Evolutionary conservation across 2,888 invertebrate genomes (phyloP), one percentile per base, ranked within the genome.

Genomic region (Arctia plantaginis): DNA sequence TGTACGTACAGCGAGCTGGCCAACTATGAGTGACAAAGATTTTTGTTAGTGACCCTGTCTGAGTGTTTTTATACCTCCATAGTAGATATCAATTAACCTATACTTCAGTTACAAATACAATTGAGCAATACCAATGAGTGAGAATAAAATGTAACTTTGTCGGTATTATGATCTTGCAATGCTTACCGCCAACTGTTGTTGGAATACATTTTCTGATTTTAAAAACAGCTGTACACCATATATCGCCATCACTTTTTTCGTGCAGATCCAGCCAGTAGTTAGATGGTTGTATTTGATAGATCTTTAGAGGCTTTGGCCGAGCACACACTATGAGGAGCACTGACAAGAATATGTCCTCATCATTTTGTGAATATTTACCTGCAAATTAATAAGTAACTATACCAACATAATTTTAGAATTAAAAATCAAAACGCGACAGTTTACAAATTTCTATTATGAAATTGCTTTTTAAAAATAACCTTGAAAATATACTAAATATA

Each of bases 331-430:
- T 83, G 66, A 95, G 88, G 27, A 96, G 81, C 62, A 94, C 87
- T 47, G 95, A 93, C 90, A 96, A 90, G 3, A 92, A 84, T 75
- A 96, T 93, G 75, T 95, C 94, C 67, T 93, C 91, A 86, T 93
- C 88, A 72, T 95, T 94, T 79, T 90, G 89, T 3, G 95, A 92
- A 84, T 93, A 96, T 93, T 95, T 95, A 81, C 93, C 96, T 96
- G 86, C 12, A 66, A 78, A 20, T 30, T 33, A 69, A 69, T 27
- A 59, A 27, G 8, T 0, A n/a, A 55, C 55, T 55, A 6, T 55
- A 55, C n/a, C 3, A 20, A 47, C n/a, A 51, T 6, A n/a, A 6
- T 55, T n/a, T 55, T 55, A 55, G 8, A 55, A n/a, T 23, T 1
- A 10, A 55, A 23, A 55, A 23, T 0, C 1, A 51, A 51, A 20